Evolutionary conservation across 2,888 invertebrate species (phyloP).

Genomic region (Drosophila meridiana): DNA sequence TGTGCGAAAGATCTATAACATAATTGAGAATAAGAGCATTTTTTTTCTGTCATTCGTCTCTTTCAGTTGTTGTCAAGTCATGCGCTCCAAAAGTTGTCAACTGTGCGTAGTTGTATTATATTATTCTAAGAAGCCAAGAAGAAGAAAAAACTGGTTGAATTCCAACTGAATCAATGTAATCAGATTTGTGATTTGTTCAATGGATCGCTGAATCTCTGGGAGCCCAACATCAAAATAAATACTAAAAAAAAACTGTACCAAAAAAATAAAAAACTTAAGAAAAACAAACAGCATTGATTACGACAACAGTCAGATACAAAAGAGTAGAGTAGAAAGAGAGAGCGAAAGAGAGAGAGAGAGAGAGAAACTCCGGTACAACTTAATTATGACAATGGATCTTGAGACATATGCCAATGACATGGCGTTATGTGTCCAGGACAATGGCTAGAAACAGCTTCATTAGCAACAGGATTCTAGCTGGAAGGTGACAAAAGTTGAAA

Average conservation of each 20-base stretch:
- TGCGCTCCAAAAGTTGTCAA: slow-evolving; percentile 68
- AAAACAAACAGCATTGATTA: slow-evolving; percentile 65
- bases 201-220: slow-evolving; percentile 17
- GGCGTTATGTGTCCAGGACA: slow-evolving; percentile 61
- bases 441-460: slow-evolving; percentile 54
- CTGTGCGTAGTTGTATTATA: slow-evolving; percentile 42
- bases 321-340: slow-evolving; percentile 6
- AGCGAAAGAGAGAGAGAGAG: neutral
- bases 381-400: slow-evolving; percentile 56
- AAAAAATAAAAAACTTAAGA: slow-evolving; percentile 15
- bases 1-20: slow-evolving; percentile 65
- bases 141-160: slow-evolving; percentile 59
- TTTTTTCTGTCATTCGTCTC: slow-evolving; percentile 34
- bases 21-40: slow-evolving; percentile 82
- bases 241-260: slow-evolving; percentile 47
- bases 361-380: slow-evolving; percentile 31
- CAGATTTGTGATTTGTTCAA: slow-evolving; percentile 66
- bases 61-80: slow-evolving; percentile 61
- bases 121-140: slow-evolving; percentile 44
- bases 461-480: slow-evolving; percentile 48
- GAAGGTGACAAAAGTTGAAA: slow-evolving; percentile 50
- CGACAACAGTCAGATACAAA: slow-evolving; percentile 35
- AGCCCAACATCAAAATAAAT: slow-evolving; percentile 19
- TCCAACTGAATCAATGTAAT: slow-evolving; percentile 73
- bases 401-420: slow-evolving; percentile 54